A percentile compares a stretch with the other conserved stretches of the same genome.
Conservation (phyloP, 2,797 vertebrate genomes). For the Delichon dasypus region DNA sequence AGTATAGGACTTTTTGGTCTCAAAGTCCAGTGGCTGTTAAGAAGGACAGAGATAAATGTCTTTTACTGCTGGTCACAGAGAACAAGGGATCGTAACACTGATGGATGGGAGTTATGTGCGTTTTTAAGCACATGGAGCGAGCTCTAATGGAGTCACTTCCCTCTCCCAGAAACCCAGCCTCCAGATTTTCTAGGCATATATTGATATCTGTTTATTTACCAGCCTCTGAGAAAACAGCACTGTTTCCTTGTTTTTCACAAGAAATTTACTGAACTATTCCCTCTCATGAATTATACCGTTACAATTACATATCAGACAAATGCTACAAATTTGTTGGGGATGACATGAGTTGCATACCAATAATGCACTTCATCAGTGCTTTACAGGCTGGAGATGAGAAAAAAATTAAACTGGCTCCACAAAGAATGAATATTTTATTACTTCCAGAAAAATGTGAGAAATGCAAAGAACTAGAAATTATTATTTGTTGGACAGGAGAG, state of each 20-base stretch:
- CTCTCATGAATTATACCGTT: conserved; percentile 54
- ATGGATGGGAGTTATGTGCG: conserved; percentile 67
- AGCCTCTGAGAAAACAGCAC: conserved; percentile 49
- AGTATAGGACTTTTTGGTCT: conserved; percentile 90
- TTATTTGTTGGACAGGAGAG: conserved; percentile 54
- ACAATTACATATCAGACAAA: conserved; percentile 68
- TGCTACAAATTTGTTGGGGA: conserved; percentile 60
- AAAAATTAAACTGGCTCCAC: conserved; percentile 26
- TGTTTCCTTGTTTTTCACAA: conserved; percentile 57
- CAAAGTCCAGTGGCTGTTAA: conserved; percentile 91
- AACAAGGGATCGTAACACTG: conserved; percentile 68
- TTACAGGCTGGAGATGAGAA: conserved; percentile 62
- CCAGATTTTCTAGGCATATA: conserved; percentile 60
- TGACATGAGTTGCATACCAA: conserved; percentile 50
- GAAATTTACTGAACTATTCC: conserved; percentile 59
- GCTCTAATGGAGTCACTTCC: conserved; percentile 62
- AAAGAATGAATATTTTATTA: conserved; percentile 71
- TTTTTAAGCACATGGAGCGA: conserved; percentile 53
- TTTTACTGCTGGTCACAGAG: conserved; percentile 73
- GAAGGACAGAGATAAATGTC: conserved; percentile 75
- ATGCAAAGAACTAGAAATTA: conserved; percentile 52
- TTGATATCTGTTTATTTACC: conserved; percentile 68
- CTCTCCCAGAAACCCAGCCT: conserved; percentile 34
- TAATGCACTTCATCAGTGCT: conserved; percentile 55
- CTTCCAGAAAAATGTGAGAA: conserved; percentile 64